Evolutionary conservation across 2,888 invertebrate species (phyloP), one percentile per base, ranked within the genome.

Genomic region (Nycteola revayana): DNA sequence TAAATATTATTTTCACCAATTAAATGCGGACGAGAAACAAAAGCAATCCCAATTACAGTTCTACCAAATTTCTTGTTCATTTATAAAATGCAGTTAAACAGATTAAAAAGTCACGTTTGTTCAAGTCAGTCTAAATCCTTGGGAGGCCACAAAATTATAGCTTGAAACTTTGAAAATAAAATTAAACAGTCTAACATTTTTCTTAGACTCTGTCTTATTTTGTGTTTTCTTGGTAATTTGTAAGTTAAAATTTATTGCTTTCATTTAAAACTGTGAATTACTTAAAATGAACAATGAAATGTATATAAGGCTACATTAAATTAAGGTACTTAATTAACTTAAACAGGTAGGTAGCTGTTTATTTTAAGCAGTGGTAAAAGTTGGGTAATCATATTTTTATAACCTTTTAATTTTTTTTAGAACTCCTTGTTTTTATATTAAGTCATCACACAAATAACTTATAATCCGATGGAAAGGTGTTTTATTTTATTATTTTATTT

Each of bases 141-240:
- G 28, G 37, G 36, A 35, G 28, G 23, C 30, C 39, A 46, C 36
- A 42, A 57, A 55, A 62, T 57, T 63, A 60, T 61, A 45, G 52
- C 52, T 49, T 20, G 38, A 63, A 70, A 71, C 59, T 75, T 74
- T 23, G 38, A 31, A 60, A 75, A 71, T 56, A 41, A 60, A 70
- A 70, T 75, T 74, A 70, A 56, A 46, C 25, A 28, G 55, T 40
- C 50, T 41, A 44, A 57, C 56, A 60, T 66, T 67, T 75, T 66
- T 62, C 52, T 60, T 42, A 35, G 40, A 56, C 43, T 57, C 65
- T 49, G 47, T 62, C 50, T 58, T 50, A 45, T 65, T 68, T 57
- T 60, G 61, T 58, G 41, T 42, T 61, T 68, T 59, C 64, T 67
- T 54, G 38, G 33, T 40, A 60, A 69, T 58, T 66, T 67, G 52